Evolutionary conservation across 2,888 invertebrate species (phyloP).

Genomic region (Zaprionus lineosus): DNA sequence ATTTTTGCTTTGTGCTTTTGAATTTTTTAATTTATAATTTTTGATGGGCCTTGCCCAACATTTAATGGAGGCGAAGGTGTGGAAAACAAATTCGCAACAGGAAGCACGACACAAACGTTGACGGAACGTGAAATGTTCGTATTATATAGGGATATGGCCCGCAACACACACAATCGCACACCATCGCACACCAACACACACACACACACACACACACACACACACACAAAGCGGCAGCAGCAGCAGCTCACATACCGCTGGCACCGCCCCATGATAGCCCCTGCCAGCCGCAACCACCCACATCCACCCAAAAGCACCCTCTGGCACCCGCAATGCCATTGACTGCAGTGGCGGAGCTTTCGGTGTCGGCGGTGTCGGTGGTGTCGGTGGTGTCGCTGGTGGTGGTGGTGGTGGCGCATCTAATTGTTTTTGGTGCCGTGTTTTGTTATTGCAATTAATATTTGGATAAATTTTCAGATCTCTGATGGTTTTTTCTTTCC

Average conservation of each 20-base stretch:
- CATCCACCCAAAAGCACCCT: no score
- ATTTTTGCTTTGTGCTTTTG: no score
- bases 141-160: neutral
- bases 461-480: slow-evolving; percentile 46
- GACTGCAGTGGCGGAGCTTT: slow-evolving; percentile 32
- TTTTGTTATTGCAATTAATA: slow-evolving; percentile 75
- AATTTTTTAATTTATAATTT: no score
- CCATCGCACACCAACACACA: neutral
- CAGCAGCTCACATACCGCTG: no score
- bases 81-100: slow-evolving; percentile 71
- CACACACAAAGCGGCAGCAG: no score
- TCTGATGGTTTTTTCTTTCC: slow-evolving; percentile 13
- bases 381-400: slow-evolving; percentile 24
- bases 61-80: slow-evolving; percentile 56
- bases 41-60: slow-evolving; percentile 63
- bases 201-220: neutral
- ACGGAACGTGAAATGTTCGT: slow-evolving; percentile 38
- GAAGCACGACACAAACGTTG: slow-evolving; percentile 43
- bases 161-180: neutral
- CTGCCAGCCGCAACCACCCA: no score
- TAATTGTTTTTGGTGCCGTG: slow-evolving; percentile 63
- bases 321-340: slow-evolving; percentile 26
- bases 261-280: no score
- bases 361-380: slow-evolving; percentile 42
- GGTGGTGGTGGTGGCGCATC: slow-evolving; percentile 68